Evolutionary conservation across 2,797 vertebrate species (phyloP).

Genomic region (Knipowitschia caucasica): DNA sequence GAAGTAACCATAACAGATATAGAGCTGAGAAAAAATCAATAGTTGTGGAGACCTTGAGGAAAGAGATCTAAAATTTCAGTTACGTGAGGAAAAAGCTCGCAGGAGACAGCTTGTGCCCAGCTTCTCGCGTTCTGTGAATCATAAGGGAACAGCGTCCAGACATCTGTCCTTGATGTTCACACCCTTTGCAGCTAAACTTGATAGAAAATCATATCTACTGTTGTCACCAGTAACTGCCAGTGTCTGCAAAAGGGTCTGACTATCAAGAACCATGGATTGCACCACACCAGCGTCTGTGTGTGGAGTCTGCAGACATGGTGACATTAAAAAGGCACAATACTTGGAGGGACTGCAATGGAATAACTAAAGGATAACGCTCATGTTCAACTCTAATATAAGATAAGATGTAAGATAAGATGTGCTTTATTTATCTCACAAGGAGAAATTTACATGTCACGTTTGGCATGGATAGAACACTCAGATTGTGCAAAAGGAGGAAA

Average conservation of each 20-base stretch:
- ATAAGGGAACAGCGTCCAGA: slow-evolving; percentile 27
- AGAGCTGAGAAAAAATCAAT: neutral
- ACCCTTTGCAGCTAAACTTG: slow-evolving; percentile 48
- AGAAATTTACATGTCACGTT: too few species aligned
- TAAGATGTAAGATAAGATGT: too few species aligned
- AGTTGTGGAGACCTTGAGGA: slow-evolving; percentile 13
- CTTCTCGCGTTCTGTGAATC: slow-evolving; percentile 23
- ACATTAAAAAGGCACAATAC: neutral
- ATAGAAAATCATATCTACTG: slow-evolving; percentile 47
- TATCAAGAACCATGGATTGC: neutral
- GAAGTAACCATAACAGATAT: neutral
- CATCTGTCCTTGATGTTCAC: slow-evolving; percentile 48
- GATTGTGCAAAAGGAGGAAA: too few species aligned
- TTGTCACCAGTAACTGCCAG: slow-evolving; percentile 54
- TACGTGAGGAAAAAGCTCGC: neutral
- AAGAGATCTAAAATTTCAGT: slow-evolving; percentile 1
- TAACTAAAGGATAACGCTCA: too few species aligned
- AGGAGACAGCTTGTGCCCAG: slow-evolving; percentile 20
- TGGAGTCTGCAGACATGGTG: neutral
- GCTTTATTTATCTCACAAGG: too few species aligned
- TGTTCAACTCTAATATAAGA: too few species aligned
- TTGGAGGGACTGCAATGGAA: too few species aligned
- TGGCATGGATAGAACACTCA: too few species aligned
- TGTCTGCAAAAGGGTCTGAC: slow-evolving; percentile 18
- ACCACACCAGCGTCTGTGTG: neutral